Base-by-base conservation (phyloP, 1,140 invertebrate species). In the Helicoverpa zea region DNA sequence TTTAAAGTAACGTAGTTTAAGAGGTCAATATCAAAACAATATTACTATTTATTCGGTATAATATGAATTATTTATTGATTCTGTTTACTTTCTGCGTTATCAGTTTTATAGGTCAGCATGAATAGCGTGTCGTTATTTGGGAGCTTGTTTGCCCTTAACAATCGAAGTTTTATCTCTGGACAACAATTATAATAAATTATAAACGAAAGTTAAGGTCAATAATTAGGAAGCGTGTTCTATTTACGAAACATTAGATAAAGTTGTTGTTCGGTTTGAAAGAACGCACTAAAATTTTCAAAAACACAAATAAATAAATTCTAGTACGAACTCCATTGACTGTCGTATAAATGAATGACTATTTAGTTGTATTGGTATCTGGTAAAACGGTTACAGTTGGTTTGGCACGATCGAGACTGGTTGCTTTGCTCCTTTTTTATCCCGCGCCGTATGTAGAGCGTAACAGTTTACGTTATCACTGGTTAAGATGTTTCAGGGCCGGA, bases 21-120 rank as follows among this genome's bases (percentile, higher is more conserved):
- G 81, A 86, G 91, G 91, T 92, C 92, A 92, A 91, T 92, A 92
- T 88, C 87, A 90, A 88, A 92, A 92, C 88, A 91, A 91, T 85
- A 87, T 90, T 88, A 86, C 30, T 79, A 87, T 90, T 88, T 89
- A 86, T 91, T 90, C 87, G 83, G 86, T 43, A 43, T 43, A 85
- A 83, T 77, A 92, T 93, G 89, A 90, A 92, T 93, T 89, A 94
- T 93, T 93, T 92, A 92, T 93, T 89, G 87, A 77, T 80, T 83
- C 83, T 88, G 88, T 94, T 94, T 92, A 91, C 90, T 93, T 94
- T 93, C 92, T 88, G 89, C 83, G 86, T 90, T 93, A 94, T 89
- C 90, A 80, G 59, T 75, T 88, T 91, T 92, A 85, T 94, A 82
- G 92, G 92, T 93, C 91, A 93, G 83, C 87, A 83, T 88, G 89